phyloP scores from a whole-genome alignment of 1,140 invertebrate species.

The Notospermus geniculatus region DNA sequence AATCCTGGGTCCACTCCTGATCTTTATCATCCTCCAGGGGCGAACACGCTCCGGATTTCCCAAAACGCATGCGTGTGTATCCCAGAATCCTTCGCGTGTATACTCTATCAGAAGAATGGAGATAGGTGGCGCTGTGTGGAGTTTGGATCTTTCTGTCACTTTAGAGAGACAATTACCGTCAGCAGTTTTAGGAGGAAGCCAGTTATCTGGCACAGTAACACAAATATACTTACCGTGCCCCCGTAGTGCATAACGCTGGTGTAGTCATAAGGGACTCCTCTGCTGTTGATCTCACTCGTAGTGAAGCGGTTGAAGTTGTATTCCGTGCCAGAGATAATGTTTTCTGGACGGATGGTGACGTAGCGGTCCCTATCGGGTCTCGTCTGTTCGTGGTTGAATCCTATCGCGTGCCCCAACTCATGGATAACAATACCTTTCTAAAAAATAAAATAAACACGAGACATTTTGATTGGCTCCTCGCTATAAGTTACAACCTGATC shows the following conservation, averaged over 20 bases:
- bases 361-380: not conserved
- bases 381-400: not conserved
- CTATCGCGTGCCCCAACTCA: not conserved
- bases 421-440: not conserved
- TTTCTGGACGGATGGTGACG: conserved; percentile 62
- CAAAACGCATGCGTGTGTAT: too few species aligned
- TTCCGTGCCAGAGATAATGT: conserved; percentile 52
- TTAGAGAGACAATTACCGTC: too few species aligned
- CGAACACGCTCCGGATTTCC: too few species aligned
- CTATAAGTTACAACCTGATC: not conserved
- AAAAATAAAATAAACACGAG: not conserved
- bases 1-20: too few species aligned
- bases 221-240: conserved; percentile 22
- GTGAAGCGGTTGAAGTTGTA: conserved; percentile 97
- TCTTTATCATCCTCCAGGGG: too few species aligned
- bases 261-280: conserved; percentile 91
- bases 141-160: too few species aligned
- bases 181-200: too few species aligned
- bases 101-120: too few species aligned
- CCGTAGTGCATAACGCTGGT: conserved; percentile 90
- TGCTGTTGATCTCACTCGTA: conserved; percentile 86
- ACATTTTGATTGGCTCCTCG: not conserved
- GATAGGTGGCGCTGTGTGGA: too few species aligned
- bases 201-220: too few species aligned
- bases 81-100: too few species aligned